These are phyloP conservation scores for Argentina silus DNA, from an alignment of 2,797 vertebrate species.

Conservation along the genomic window DNA sequence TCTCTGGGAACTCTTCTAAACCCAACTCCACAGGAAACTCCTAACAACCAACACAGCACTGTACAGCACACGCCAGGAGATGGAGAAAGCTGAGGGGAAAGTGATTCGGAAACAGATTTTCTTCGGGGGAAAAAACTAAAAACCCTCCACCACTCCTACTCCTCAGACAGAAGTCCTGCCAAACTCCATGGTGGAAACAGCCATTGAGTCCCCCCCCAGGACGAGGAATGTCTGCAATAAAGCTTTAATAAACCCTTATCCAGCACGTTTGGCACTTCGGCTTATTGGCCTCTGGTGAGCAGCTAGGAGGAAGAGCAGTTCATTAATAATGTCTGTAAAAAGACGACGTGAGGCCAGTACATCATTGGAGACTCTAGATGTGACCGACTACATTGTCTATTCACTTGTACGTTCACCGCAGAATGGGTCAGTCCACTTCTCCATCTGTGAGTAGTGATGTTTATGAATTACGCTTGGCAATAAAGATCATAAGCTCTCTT, in stretches of 20 bases:
- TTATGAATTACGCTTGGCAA: conserved; percentile 5
- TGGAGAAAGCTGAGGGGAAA: background rate
- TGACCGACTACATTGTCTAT: background rate
- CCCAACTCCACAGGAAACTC: background rate
- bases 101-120: conserved; percentile 2
- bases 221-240: conserved; percentile 54
- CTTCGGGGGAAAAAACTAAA: background rate
- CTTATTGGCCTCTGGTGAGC: conserved; percentile 44
- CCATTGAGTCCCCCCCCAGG: conserved; percentile 31
- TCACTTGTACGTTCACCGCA: background rate
- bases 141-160: conserved; percentile 20
- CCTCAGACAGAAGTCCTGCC: conserved; percentile 32
- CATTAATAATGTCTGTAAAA: conserved; percentile 50
- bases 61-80: conserved; percentile 6
- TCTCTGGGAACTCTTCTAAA: conserved; percentile 9
- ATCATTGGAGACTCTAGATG: background rate
- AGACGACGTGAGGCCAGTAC: background rate
- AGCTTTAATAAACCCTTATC: conserved; percentile 40
- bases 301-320: conserved; percentile 45
- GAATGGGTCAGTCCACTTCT: background rate
- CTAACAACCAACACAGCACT: conserved; percentile 14
- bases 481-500: background rate
- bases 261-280: conserved; percentile 28
- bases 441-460: background rate
- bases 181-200: conserved; percentile 38